Conservation (phyloP, 2,113 vertebrate species). For the Calypte anna region DNA sequence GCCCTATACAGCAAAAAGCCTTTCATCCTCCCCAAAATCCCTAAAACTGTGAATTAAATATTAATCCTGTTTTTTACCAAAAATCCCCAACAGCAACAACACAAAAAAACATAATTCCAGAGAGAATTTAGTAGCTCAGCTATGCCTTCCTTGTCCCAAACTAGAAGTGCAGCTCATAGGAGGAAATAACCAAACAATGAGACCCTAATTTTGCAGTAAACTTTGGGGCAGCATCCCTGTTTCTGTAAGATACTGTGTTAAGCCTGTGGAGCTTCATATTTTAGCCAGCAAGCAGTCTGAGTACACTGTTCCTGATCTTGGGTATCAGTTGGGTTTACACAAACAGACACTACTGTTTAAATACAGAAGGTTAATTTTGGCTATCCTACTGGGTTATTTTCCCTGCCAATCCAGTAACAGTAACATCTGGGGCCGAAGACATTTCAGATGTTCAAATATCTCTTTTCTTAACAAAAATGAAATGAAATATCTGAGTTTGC, state of each 20-base stretch:
- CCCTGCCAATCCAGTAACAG: background rate
- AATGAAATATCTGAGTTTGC: background rate
- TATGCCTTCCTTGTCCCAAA: background rate
- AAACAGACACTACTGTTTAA: background rate
- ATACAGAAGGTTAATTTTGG: background rate
- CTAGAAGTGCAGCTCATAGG: background rate
- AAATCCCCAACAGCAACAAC: constrained; percentile 17
- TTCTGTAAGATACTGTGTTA: background rate
- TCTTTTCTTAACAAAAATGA: background rate
- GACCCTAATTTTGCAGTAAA: background rate
- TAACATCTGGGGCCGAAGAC: background rate
- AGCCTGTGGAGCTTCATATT: background rate
- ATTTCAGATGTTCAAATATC: background rate
- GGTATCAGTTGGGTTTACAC: background rate
- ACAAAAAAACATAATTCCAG: background rate
- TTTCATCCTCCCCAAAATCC: constrained; percentile 49
- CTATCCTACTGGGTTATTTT: background rate
- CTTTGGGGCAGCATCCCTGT: background rate
- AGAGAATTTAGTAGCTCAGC: background rate
- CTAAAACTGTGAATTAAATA: constrained; percentile 51
- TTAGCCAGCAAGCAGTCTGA: background rate
- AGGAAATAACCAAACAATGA: background rate
- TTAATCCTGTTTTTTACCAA: constrained; percentile 51
- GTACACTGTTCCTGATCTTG: background rate
- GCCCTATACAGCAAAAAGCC: background rate